Base-by-base conservation (phyloP, 2,888 invertebrate species). In the Cerceris rybyensis region DNA sequence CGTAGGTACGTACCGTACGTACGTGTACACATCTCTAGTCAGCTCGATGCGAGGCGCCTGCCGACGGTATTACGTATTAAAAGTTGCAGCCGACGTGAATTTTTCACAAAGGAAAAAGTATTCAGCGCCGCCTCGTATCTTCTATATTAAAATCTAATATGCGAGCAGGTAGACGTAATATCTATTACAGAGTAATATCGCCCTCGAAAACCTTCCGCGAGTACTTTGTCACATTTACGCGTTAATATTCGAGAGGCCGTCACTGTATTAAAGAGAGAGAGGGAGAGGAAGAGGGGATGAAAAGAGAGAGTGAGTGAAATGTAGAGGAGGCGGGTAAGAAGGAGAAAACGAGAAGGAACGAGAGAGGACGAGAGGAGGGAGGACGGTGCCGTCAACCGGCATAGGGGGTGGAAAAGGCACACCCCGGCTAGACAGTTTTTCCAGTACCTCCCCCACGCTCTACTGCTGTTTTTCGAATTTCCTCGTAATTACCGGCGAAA, bases 171-270 rank as follows among this genome's bases (percentile, higher is more conserved):
- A 83, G 83, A 87, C 82, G 88, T 89, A 89, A 89, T 88, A 88
- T 89, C 86, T 88, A 89, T 89, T 88, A 89, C 83, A 83, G 86
- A 82, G 88, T 89, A 89, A 88, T 89, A 88, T 89, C 83, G 84
- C 81, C 82, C 83, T 87, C 78, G 83, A 87, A 88, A 89, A 87
- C 85, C 85, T 87, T 86, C 76, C 82, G 78, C 75, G 82, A 87
- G 75, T 82, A 85, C 87, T 89, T 88, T 83, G 86, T 88, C 83
- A 86, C 83, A 85, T 89, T 88, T 82, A 84, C 79, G 28, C 84
- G 83, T 83, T 87, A 83, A 87, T 86, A 87, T 86, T 80, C 80
- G 74, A 68, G 69, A 68, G 73, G 67, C 77, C 69, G 70, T 60
- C 76, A 74, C 59, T 78, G 83, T 80, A 81, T 85, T 83, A 83